Percentiles rank a stretch among this genome's conserved stretches.
phyloP scores from a whole-genome alignment of 2,888 invertebrate genomes.

The Digitonthophagus gazella region DNA sequence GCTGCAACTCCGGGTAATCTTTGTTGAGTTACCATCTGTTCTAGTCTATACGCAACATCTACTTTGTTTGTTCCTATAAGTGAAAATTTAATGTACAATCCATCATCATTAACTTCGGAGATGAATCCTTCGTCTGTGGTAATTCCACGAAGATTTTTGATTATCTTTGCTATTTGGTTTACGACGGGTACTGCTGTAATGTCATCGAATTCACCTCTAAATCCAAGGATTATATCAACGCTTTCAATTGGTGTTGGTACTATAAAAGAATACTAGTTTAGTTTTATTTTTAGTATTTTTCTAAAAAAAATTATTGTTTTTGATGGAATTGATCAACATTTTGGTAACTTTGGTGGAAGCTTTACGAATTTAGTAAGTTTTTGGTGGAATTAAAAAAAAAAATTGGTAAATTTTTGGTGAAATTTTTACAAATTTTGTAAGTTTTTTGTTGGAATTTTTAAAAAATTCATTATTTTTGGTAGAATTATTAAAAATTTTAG shows the following conservation, averaged over 20 bases:
- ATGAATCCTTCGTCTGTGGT: constrained; percentile 54
- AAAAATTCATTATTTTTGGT: too few species aligned
- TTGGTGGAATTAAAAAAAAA: too few species aligned
- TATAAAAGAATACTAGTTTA: too few species aligned
- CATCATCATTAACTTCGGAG: constrained; percentile 55
- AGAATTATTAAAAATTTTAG: too few species aligned
- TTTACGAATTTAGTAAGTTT: too few species aligned
- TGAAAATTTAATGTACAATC: constrained; percentile 59
- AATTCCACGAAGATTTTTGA: constrained; percentile 51
- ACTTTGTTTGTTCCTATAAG: constrained; percentile 72
- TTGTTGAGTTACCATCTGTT: constrained; percentile 67
- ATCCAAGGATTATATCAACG: constrained; percentile 72
- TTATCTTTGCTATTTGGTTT: constrained; percentile 51
- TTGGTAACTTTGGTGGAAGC: too few species aligned
- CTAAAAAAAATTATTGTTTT: too few species aligned
- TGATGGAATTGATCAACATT: too few species aligned
- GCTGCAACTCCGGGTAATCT: constrained; percentile 56
- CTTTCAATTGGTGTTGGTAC: constrained; percentile 71
- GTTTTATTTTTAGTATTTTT: too few species aligned
- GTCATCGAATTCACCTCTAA: constrained; percentile 61
- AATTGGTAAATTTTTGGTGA: too few species aligned
- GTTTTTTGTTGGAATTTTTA: too few species aligned
- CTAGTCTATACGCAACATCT: constrained; percentile 75
- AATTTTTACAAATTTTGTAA: too few species aligned
- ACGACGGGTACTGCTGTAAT: constrained; percentile 53